Conservation (phyloP, 2,797 vertebrate species). For the Myoxocephalus aenaeus region DNA sequence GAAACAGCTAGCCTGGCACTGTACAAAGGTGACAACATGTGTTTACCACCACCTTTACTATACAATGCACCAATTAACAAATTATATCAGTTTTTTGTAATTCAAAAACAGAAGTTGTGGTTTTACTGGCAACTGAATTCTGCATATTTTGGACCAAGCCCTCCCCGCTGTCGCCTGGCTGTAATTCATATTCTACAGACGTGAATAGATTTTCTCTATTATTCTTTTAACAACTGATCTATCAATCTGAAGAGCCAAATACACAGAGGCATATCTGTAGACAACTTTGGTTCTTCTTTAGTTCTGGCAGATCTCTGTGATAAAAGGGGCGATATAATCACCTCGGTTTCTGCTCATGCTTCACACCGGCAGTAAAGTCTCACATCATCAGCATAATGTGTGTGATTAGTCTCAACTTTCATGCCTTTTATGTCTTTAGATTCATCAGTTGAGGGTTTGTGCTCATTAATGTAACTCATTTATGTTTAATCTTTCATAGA, state of each 20-base stretch:
- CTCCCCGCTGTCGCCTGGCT: neutral
- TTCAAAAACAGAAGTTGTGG: neutral
- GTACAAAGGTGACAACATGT: neutral
- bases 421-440: constrained; percentile 10
- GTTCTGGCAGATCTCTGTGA: constrained; percentile 10
- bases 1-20: neutral
- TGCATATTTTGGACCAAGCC: neutral
- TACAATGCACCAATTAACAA: neutral
- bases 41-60: neutral
- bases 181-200: constrained; percentile 1
- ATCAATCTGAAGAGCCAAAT: neutral
- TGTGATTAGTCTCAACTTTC: constrained; percentile 19
- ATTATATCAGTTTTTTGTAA: neutral
- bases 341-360: constrained; percentile 8
- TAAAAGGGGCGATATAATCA: constrained; percentile 5
- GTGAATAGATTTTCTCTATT: neutral
- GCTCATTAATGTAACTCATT: neutral
- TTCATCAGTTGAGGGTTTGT: constrained; percentile 12
- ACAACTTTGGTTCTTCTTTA: constrained; percentile 9
- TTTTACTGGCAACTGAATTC: neutral
- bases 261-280: neutral
- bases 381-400: constrained; percentile 39
- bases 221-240: neutral
- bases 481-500: constrained; percentile 25
- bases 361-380: constrained; percentile 33